A percentile compares a stretch with the other conserved stretches of the same genome.
Conservation (phyloP, 2,113 vertebrate genomes). For the Tylochromis polylepis region DNA sequence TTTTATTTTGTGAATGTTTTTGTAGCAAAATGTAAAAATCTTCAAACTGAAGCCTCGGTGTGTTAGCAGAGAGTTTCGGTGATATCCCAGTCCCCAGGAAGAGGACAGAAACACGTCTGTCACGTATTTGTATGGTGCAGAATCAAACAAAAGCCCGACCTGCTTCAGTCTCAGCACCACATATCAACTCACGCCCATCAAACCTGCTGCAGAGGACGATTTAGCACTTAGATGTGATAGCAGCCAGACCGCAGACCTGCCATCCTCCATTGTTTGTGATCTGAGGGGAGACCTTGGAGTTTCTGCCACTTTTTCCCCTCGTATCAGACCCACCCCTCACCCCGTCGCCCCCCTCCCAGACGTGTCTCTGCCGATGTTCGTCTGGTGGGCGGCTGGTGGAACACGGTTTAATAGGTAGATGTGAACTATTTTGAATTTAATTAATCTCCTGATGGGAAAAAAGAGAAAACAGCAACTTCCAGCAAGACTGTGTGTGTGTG, state of each 20-base stretch:
- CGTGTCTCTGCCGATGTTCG: slow-evolving; percentile 36
- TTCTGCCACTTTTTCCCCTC: not conserved
- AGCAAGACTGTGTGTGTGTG: slow-evolving; percentile 55
- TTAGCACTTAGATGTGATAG: not conserved
- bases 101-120: not conserved
- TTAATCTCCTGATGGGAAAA: slow-evolving; percentile 85
- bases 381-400: slow-evolving; percentile 51
- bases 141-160: not conserved
- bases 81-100: too few relatives aligned
- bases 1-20: not conserved
- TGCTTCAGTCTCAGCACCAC: rapidly evolving
- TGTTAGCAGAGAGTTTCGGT: not conserved
- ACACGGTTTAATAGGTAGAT: slow-evolving; percentile 69
- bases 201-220: not conserved
- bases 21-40: not conserved
- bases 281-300: slow-evolving; percentile 7
- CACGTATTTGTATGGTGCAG: rapidly evolving
- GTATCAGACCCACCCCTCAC: not conserved
- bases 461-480: slow-evolving; percentile 67
- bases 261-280: slow-evolving; percentile 23
- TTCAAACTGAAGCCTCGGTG: not conserved
- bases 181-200: not conserved
- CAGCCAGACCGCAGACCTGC: not conserved
- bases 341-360: not conserved
- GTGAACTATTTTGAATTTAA: slow-evolving; percentile 83